These are phyloP conservation scores for Lasiommata megera DNA, from an alignment of 2,888 invertebrate species.

Conservation along the genomic window DNA sequence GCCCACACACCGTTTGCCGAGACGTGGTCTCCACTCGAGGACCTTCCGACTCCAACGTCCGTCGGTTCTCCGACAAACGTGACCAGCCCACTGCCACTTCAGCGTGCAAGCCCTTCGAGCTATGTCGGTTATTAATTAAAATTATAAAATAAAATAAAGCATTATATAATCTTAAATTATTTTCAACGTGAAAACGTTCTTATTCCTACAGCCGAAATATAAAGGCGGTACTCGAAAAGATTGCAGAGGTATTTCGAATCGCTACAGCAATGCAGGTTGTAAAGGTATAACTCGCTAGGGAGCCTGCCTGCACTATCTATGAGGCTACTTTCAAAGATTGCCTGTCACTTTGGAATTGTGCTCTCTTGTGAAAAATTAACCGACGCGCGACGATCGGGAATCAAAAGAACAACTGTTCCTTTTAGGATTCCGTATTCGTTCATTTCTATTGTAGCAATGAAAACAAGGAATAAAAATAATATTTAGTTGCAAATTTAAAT, in stretches of 20 bases:
- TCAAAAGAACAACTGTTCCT: slow-evolving; percentile 1
- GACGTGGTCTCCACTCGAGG: no score
- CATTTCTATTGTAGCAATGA: no score
- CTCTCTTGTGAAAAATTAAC: slow-evolving; percentile 47
- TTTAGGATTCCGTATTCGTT: background rate
- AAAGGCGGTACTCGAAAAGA: background rate
- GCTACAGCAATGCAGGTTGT: background rate
- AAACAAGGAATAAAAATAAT: no score
- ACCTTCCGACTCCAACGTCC: no score
- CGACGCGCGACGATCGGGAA: slow-evolving; percentile 27
- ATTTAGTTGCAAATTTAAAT: no score
- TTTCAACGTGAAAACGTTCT: background rate
- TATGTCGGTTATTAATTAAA: no score
- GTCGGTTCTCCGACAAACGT: no score
- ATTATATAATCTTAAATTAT: slow-evolving; percentile 3
- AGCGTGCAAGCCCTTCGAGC: no score
- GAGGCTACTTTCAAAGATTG: slow-evolving; percentile 52
- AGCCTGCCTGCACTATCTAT: slow-evolving; percentile 35
- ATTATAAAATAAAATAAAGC: no score
- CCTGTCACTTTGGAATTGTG: slow-evolving; percentile 47
- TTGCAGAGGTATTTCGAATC: slow-evolving; percentile 1
- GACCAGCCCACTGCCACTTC: no score
- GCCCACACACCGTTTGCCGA: no score
- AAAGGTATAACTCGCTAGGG: slow-evolving; percentile 37
- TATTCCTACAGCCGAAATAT: background rate